phyloP scores from a whole-genome alignment of 2,888 invertebrate genomes.

The Synanthedon andrenaeformis region DNA sequence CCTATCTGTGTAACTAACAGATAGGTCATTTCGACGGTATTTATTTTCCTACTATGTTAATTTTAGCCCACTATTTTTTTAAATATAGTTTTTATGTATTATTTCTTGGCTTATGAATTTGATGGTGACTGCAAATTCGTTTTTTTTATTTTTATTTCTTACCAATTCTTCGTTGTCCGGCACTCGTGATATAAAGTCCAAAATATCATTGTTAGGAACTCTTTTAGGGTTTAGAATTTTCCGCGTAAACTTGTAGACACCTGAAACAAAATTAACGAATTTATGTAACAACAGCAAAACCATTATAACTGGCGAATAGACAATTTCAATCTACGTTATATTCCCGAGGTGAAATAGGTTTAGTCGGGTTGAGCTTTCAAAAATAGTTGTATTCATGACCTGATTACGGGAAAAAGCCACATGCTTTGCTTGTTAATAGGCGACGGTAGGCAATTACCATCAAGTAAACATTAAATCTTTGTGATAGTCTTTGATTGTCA shows the following conservation, averaged over 20 bases:
- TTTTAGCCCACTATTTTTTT: neutral
- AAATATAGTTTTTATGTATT: neutral
- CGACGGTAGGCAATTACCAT: too few species aligned
- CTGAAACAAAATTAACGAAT: slow-evolving; percentile 23
- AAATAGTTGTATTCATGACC: too few species aligned
- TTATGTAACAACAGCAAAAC: too few species aligned
- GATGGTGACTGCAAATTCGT: neutral
- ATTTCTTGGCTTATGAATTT: too few species aligned
- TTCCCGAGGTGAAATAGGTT: neutral
- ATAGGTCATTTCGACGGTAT: too few species aligned
- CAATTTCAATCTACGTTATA: neutral
- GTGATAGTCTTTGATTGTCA: too few species aligned
- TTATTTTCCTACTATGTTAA: too few species aligned
- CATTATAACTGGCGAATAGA: neutral
- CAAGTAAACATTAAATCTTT: too few species aligned
- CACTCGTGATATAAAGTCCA: slow-evolving; percentile 56
- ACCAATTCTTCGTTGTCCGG: slow-evolving; percentile 57
- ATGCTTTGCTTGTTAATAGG: too few species aligned
- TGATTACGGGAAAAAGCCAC: too few species aligned
- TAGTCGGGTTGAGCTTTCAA: too few species aligned
- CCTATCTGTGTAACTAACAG: too few species aligned
- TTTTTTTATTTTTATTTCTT: slow-evolving; percentile 10
- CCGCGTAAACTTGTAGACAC: slow-evolving; percentile 53
- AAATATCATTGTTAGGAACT: slow-evolving; percentile 54
- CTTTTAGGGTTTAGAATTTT: slow-evolving; percentile 47